phyloP scores from a whole-genome alignment of 2,113 vertebrate species.

The Boulengeromyrus knoepffleri region DNA sequence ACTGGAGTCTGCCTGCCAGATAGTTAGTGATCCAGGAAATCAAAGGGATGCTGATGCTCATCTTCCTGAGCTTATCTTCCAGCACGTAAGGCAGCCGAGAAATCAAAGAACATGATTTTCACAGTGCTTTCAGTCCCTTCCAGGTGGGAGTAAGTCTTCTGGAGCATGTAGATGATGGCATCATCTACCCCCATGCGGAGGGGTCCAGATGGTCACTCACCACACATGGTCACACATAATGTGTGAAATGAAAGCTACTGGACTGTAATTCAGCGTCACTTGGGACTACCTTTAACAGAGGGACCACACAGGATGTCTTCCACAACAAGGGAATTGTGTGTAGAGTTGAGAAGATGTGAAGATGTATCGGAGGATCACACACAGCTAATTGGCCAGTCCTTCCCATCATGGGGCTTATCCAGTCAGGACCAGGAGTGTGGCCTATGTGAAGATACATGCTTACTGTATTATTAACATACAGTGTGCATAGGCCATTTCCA shows the following conservation, averaged over 20 bases:
- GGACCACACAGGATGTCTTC: background rate
- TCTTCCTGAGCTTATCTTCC: background rate
- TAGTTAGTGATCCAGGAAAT: background rate
- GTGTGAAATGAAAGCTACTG: background rate
- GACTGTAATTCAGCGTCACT: background rate
- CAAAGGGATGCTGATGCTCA: background rate
- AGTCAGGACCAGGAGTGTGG: background rate
- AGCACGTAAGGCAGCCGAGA: background rate
- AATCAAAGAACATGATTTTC: background rate
- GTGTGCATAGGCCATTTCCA: too few relatives aligned
- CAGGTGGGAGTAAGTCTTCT: background rate
- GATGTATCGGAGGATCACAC: background rate
- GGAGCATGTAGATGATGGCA: background rate
- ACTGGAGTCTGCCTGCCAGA: background rate
- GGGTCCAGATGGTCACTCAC: background rate
- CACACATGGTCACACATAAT: background rate
- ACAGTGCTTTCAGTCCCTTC: background rate
- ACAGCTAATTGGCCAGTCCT: background rate
- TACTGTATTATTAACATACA: background rate
- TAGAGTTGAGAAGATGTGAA: background rate
- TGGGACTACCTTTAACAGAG: background rate
- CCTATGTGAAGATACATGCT: background rate
- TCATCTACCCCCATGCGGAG: background rate
- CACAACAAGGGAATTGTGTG: background rate
- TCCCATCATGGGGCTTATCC: background rate